A percentile compares a stretch with the other conserved stretches of the same genome.
Evolutionary conservation across 2,113 vertebrate genomes (phyloP).

Genomic region (Notarius lentiginosus): DNA sequence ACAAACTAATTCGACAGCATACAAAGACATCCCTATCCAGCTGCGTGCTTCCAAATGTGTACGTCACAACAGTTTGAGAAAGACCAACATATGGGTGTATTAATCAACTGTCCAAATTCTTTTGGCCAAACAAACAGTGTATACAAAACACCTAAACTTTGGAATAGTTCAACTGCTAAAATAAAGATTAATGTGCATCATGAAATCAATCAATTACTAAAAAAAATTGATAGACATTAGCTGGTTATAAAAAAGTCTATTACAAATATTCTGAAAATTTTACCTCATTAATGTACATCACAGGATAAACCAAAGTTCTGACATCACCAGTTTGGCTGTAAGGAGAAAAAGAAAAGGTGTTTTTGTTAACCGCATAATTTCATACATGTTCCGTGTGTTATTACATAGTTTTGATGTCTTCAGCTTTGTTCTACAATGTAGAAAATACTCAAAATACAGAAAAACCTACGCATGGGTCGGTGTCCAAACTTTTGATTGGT

Average conservation of each 20-base stretch:
- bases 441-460: too few species aligned
- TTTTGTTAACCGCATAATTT: too few species aligned
- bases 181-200: background rate
- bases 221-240: background rate
- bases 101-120: background rate
- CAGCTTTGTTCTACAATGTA: too few species aligned
- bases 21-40: background rate
- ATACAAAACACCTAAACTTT: background rate
- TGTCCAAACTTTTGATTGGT: too few species aligned
- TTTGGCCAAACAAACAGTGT: background rate
- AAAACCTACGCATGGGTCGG: too few species aligned
- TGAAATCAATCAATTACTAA: too few species aligned
- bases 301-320: slow-evolving; percentile 81
- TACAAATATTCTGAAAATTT: slow-evolving; percentile 47
- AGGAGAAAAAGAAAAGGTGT: slow-evolving; percentile 37
- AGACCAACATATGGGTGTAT: background rate
- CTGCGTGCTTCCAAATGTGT: background rate
- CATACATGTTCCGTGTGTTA: too few species aligned
- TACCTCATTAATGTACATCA: slow-evolving; percentile 93
- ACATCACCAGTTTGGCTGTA: slow-evolving; percentile 82
- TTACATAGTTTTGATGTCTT: too few species aligned
- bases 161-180: background rate
- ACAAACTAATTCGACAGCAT: background rate
- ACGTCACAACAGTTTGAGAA: background rate
- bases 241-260: background rate